Evolutionary conservation across 2,888 invertebrate genomes (phyloP).

Genomic region (Netelia melanura): DNA sequence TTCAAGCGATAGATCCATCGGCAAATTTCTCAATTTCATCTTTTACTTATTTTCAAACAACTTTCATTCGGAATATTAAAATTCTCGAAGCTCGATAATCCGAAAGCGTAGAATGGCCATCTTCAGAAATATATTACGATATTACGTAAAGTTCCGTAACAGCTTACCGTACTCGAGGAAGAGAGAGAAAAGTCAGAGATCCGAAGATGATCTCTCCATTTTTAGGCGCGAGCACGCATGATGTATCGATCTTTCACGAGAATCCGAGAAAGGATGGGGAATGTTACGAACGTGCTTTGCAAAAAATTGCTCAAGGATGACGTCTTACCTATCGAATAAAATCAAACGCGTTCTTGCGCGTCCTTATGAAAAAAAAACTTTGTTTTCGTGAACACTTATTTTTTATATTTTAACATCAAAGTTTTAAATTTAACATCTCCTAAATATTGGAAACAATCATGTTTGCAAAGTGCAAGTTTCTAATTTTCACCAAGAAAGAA

Average conservation of each 20-base stretch:
- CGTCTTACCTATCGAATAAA: neutral
- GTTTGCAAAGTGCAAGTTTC: neutral
- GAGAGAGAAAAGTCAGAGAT: neutral
- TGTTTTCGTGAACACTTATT: too few relatives aligned
- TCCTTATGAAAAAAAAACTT: too few relatives aligned
- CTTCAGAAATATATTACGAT: slow-evolving; percentile 58
- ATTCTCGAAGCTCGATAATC: slow-evolving; percentile 19
- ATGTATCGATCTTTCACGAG: neutral
- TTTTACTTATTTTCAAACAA: neutral
- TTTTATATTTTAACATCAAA: too few relatives aligned
- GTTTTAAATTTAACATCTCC: neutral
- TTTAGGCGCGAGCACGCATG: neutral
- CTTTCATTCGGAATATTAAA: slow-evolving; percentile 13
- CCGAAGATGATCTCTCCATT: neutral
- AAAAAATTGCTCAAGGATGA: neutral
- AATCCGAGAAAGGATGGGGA: neutral
- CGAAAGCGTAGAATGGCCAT: slow-evolving; percentile 7
- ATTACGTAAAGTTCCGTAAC: slow-evolving; percentile 19
- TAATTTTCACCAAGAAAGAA: neutral
- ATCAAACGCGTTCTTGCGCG: too few relatives aligned
- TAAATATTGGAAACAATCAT: neutral
- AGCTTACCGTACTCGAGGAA: neutral
- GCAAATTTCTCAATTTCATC: neutral
- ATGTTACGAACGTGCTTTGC: neutral
- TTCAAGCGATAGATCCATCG: neutral